Base-by-base conservation (phyloP, 2,797 vertebrate species). In the Siniperca undulata region DNA sequence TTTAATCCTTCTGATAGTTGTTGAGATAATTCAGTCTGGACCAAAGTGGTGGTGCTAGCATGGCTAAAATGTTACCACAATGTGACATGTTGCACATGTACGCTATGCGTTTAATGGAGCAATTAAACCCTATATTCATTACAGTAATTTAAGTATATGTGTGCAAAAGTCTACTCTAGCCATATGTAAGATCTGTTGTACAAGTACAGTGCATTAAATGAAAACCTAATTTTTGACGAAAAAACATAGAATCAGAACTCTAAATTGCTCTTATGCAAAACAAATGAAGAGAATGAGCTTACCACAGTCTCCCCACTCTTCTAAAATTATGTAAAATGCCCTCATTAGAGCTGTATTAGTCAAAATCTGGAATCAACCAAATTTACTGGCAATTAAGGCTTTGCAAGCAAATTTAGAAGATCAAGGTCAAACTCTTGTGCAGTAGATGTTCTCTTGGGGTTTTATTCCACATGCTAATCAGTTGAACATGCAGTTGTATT, bases 381-480 rank as follows among this genome's bases (percentile, higher is more conserved):
- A 75, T 82, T 80, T 67, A 74, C 19, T 27, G 55, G 48, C 70
- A 55, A 82, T 80, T 76, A 61, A 40, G 17, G 10, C 61, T 71
- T 71, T 60, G 27, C 64, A 27, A 52, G 69, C 22, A 67, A 14
- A 74, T 62, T 78, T 70, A 30, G 17, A 77, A 11, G 70, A 85
- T 70, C 58, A 68, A 67, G 68, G 77, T 62, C 70, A 70, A 76
- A 44, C 55, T 27, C 44, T 70, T 46, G 73, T 60, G 69, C 48
- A 65, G 42, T 55, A 8, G 38, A 71, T 58, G 61, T 53, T 68
- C 78, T 85, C 55, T 16, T 34, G 20, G 27, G 59, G 34, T 66
- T 76, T 59, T 38, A 70, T 46, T 74, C 48, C 56, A 38, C 65
- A 50, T 55, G 12, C 34, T 78, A 58, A 77, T 85, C 56, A 80